Conservation (phyloP, 2,888 invertebrate genomes). For the Caenorhabditis drosophilae region DNA sequence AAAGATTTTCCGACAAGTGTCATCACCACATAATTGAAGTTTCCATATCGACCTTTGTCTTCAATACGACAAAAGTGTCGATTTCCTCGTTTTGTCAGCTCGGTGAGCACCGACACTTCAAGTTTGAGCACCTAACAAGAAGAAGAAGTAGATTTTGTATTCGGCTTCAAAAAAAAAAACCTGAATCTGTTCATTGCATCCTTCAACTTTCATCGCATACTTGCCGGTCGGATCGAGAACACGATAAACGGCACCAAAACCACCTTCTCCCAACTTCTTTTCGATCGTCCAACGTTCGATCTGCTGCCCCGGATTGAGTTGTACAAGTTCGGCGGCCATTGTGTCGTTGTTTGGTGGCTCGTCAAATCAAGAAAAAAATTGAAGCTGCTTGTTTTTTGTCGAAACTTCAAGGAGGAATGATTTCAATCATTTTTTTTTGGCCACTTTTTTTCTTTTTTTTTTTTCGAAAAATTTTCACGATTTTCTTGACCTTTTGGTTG, state of each 20-base stretch:
- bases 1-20: conserved; percentile 65
- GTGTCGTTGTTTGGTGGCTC: no score
- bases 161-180: no score
- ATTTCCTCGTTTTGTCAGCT: conserved; percentile 52
- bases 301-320: conserved; percentile 53
- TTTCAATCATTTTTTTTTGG: neutral
- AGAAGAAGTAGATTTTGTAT: no score
- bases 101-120: conserved; percentile 60
- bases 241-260: conserved; percentile 62
- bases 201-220: conserved; percentile 60
- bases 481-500: no score
- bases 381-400: no score
- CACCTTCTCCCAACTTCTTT: conserved; percentile 64
- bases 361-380: no score
- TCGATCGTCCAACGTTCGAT: conserved; percentile 61
- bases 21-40: conserved; percentile 64
- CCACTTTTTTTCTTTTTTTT: no score
- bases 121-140: conserved; percentile 60
- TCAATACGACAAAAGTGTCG: conserved; percentile 64
- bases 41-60: conserved; percentile 60
- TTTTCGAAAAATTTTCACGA: no score
- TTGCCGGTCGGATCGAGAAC: conserved; percentile 52
- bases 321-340: conserved; percentile 55
- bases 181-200: conserved; percentile 54
- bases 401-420: neutral